These are phyloP conservation scores for Bradypus variegatus DNA, from an alignment of 2,797 vertebrate species.

Conservation along the genomic window DNA sequence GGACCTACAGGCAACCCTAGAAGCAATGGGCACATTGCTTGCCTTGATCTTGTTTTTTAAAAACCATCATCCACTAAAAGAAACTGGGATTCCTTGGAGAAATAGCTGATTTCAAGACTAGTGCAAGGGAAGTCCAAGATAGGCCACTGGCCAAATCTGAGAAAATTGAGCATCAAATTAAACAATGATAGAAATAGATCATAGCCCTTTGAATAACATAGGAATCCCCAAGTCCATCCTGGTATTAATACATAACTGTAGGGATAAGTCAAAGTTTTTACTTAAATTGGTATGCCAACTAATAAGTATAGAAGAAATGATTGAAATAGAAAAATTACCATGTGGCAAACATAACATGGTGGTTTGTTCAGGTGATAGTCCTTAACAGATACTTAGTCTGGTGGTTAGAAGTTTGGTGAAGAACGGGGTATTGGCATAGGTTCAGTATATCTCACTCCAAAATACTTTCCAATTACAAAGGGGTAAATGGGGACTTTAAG, in stretches of 20 bases:
- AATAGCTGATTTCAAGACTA: not conserved
- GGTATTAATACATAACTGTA: not conserved
- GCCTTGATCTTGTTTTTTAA: not conserved
- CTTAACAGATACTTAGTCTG: not conserved
- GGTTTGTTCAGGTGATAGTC: not conserved
- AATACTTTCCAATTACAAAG: not conserved
- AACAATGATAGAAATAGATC: not conserved
- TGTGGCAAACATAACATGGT: too few species aligned
- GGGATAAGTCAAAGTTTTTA: not conserved
- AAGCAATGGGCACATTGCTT: not conserved
- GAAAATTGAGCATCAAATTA: not conserved
- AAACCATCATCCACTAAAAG: not conserved
- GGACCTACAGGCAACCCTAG: not conserved
- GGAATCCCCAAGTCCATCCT: not conserved
- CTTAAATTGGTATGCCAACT: not conserved
- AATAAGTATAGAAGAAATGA: not conserved
- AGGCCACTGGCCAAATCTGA: not conserved
- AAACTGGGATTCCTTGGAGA: not conserved
- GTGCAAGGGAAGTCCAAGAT: not conserved
- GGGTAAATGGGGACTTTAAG: not conserved
- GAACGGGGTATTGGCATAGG: not conserved
- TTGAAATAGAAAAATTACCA: not conserved
- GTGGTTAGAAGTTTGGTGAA: not conserved
- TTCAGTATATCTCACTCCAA: not conserved
- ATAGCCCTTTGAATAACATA: not conserved